Evolutionary conservation across 2,113 vertebrate species (phyloP).

Genomic region (Carassius auratus): DNA sequence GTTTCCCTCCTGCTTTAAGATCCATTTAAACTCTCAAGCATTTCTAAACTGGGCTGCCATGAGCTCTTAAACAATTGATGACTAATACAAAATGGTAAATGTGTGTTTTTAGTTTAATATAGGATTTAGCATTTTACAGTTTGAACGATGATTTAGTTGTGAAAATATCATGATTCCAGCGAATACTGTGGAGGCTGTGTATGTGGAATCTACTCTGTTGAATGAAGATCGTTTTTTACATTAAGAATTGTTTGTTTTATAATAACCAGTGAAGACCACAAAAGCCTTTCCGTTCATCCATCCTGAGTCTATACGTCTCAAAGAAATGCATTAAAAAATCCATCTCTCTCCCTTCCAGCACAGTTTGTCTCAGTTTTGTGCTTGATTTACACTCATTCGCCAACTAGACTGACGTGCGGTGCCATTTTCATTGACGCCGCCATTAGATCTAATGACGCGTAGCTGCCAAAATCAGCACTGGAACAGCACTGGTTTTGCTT

Average conservation of each 20-base stretch:
- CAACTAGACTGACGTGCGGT: neutral
- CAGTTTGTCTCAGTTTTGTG: neutral
- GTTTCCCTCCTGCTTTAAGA: constrained; percentile 32
- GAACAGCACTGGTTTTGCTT: constrained; percentile 16
- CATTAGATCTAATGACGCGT: constrained; percentile 22
- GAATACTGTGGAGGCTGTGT: constrained; percentile 22
- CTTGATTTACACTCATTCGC: neutral
- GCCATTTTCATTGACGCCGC: constrained; percentile 4
- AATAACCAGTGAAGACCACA: constrained; percentile 1
- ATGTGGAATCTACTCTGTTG: constrained; percentile 19
- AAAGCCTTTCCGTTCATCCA: neutral
- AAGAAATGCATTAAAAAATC: constrained; percentile 2
- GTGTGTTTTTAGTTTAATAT: neutral
- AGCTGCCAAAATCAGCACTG: constrained; percentile 40
- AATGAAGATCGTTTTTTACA: neutral
- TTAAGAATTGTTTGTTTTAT: neutral
- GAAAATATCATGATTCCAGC: constrained; percentile 33
- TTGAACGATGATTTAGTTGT: constrained; percentile 16
- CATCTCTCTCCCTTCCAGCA: neutral
- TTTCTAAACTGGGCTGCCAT: constrained; percentile 24
- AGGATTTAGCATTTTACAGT: constrained; percentile 24
- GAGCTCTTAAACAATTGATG: constrained; percentile 15
- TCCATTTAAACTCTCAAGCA: constrained; percentile 12
- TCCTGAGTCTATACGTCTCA: neutral
- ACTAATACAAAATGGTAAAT: constrained; percentile 24